These are phyloP conservation scores for Saxicola maurus DNA, from an alignment of 2,797 vertebrate genomes.

Conservation along the genomic window DNA sequence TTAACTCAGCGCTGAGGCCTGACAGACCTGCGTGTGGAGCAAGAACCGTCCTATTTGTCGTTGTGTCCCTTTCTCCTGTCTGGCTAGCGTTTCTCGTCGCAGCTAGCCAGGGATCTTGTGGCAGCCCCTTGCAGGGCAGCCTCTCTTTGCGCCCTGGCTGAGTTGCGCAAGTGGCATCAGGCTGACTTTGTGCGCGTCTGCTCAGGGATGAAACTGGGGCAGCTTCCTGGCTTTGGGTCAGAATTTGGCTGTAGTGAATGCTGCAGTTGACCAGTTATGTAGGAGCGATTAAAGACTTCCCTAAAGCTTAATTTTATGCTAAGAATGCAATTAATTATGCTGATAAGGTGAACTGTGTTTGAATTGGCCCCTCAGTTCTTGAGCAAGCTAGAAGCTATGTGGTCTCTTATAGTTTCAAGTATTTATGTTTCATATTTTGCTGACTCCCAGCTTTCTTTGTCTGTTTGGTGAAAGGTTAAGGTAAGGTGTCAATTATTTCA, in stretches of 20 bases:
- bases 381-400: not conserved
- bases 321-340: not conserved
- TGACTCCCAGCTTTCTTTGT: not conserved
- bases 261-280: not conserved
- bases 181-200: not conserved
- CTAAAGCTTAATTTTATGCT: not conserved
- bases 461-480: not conserved
- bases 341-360: not conserved
- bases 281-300: not conserved
- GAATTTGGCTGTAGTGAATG: not conserved
- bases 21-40: not conserved
- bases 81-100: accelerated
- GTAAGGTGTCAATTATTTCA: not conserved
- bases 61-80: no score
- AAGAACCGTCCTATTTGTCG: not conserved
- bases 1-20: not conserved
- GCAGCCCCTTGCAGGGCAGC: accelerated
- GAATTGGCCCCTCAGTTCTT: not conserved
- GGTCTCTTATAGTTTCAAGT: not conserved
- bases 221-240: not conserved
- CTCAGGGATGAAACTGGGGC: not conserved
- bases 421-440: not conserved
- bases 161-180: not conserved
- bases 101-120: accelerated
- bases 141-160: accelerated